Percentiles rank a stretch among this genome's conserved stretches.
Evolutionary conservation across 2,888 invertebrate species (phyloP).

Genomic region (Sminthurinus aureus): DNA sequence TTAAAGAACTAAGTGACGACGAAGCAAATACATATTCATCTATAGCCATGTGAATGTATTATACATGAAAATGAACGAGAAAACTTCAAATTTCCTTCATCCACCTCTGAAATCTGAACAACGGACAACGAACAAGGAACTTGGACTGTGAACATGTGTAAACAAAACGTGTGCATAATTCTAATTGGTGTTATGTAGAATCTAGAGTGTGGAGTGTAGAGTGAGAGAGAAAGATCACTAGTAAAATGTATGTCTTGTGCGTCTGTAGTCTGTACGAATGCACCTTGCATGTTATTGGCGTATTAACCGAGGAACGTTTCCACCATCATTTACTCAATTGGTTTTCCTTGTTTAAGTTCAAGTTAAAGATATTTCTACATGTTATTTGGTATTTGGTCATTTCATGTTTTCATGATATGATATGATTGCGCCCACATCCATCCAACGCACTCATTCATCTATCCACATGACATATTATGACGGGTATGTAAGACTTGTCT

Average conservation of each 20-base stretch:
- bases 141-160: background rate
- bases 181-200: background rate
- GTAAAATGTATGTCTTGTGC: no score
- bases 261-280: background rate
- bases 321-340: conserved; percentile 23
- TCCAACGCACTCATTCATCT: background rate
- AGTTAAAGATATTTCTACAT: background rate
- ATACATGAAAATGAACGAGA: no score
- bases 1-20: no score
- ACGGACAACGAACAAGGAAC: background rate
- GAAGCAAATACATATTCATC: no score
- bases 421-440: conserved; percentile 17
- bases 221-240: background rate
- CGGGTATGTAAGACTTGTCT: background rate
- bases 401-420: background rate
- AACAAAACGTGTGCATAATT: background rate
- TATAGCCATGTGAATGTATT: no score
- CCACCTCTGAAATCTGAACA: no score
- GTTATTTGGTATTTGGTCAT: conserved; percentile 16
- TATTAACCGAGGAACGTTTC: background rate
- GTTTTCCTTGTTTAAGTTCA: background rate
- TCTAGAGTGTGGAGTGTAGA: background rate
- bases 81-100: no score
- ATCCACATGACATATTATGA: background rate
- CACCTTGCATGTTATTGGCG: conserved; percentile 13